phyloP scores from a whole-genome alignment of 2,888 invertebrate species.

The Cataglyphis albicans region DNA sequence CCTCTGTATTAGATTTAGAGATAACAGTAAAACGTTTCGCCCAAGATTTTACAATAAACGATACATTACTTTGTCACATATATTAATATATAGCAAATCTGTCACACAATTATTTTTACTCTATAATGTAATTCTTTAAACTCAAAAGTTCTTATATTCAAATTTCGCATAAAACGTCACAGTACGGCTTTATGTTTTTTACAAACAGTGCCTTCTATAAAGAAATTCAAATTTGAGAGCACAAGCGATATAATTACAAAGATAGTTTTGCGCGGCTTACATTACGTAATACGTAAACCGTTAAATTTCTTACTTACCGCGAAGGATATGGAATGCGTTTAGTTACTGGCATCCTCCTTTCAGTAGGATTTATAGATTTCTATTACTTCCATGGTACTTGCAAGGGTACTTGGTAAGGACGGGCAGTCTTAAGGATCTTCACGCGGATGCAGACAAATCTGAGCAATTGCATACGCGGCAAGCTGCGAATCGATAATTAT shows the following conservation, averaged over 20 bases:
- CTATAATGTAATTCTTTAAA: conserved; percentile 16
- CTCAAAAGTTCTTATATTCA: conserved; percentile 4
- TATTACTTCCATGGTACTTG: conserved; percentile 73
- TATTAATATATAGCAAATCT: conserved; percentile 27
- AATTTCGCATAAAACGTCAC: conserved; percentile 28
- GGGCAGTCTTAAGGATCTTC: conserved; percentile 74
- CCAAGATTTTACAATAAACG: not conserved
- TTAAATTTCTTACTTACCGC: conserved; percentile 69
- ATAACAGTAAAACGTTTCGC: not conserved
- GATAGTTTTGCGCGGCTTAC: conserved; percentile 56
- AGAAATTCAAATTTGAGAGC: conserved; percentile 31
- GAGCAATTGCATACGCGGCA: conserved; percentile 69
- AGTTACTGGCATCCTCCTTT: conserved; percentile 74
- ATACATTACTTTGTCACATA: conserved; percentile 8
- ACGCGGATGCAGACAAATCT: conserved; percentile 64
- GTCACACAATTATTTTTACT: conserved; percentile 12
- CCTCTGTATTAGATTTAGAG: conserved; percentile 5
- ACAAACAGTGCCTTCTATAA: conserved; percentile 25
- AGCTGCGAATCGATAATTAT: conserved; percentile 73
- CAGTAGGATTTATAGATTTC: conserved; percentile 69
- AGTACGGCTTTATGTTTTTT: conserved; percentile 48
- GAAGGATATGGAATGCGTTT: conserved; percentile 74
- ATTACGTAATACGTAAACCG: conserved; percentile 71
- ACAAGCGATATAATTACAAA: conserved; percentile 31
- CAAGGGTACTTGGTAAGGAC: conserved; percentile 73